Base-by-base conservation (phyloP, 2,113 vertebrate species). In the Thalassoma bifasciatum region DNA sequence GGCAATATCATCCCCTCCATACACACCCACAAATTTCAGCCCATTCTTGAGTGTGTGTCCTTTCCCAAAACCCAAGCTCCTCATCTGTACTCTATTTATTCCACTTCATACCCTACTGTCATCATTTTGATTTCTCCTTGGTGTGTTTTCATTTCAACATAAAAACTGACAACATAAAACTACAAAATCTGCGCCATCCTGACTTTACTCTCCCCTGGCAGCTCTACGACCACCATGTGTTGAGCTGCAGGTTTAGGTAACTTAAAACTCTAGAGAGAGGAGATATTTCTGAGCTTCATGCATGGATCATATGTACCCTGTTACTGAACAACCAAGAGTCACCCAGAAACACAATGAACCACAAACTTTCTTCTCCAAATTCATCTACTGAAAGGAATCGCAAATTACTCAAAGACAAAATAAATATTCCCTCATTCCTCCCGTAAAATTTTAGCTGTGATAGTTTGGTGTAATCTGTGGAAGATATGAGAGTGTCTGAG, bases 1-100 rank as follows among this genome's bases (percentile, higher is more conserved):
- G 89, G 92, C 93, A 93, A 94, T 95, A 94, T 92, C 79, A 82
- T 71, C 73, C 86, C 76, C 44, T 53, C 72, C 46, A 22, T 73
- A 47, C 34, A 60, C 34, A 37, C 36, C 53, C 16, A 4, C 66
- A 61, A 68, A 74, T 74, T 75, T 76, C 36, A 52, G 10, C 52
- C 61, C 69, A 14, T 61, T 70, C 50, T 49, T 61, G 62, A 23
- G 47, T 24, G 71, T 65, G 22, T 24, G 9, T 68, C 54, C 40
- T 26, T 61, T 62, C 42, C 67, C 63, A 46, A 78, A 84, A 80
- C 78, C 66, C 83, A 13, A 44, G 44, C 71, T 61, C 78, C n/a
- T 62, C 12, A 8, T 78, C 61, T 72, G 77, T 46, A 60, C 69
- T 50, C 34, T 34, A 49, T 73, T 62, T 26, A 74, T 77, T 58